Percentiles rank a stretch among this genome's conserved stretches.
Conservation (phyloP, 2,797 vertebrate genomes). For the Limnodromus scolopaceus region DNA sequence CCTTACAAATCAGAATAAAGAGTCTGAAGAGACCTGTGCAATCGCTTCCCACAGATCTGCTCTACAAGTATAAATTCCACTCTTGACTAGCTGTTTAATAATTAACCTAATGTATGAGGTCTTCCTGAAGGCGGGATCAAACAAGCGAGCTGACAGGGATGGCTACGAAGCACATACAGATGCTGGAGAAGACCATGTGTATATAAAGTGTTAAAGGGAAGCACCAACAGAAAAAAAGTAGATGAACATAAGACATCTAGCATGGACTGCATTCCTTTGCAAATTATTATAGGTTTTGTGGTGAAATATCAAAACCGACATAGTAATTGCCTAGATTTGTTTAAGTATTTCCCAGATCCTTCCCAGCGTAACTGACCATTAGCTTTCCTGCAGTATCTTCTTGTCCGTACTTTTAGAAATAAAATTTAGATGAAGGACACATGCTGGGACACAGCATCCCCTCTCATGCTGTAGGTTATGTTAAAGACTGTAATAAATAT, state of each 20-base stretch:
- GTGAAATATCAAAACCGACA: background rate
- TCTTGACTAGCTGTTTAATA: background rate
- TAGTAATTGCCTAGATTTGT: background rate
- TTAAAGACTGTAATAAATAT: background rate
- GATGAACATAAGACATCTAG: background rate
- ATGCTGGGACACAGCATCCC: background rate
- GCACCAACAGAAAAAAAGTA: background rate
- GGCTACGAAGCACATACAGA: accelerated
- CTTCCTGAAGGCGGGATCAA: background rate
- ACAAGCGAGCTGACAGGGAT: background rate
- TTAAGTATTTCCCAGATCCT: background rate
- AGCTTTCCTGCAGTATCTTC: background rate
- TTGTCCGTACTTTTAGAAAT: background rate
- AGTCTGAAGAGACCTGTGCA: background rate
- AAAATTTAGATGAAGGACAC: background rate
- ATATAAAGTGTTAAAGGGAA: background rate
- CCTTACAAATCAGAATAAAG: background rate
- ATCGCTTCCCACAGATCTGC: background rate
- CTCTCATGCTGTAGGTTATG: background rate
- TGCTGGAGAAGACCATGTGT: background rate
- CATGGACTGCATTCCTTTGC: background rate
- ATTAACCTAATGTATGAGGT: background rate
- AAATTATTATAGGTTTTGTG: background rate
- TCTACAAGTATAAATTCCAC: background rate
- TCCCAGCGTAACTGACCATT: background rate